phyloP scores from a whole-genome alignment of 2,888 invertebrate genomes.

The Drosophila barbarae region DNA sequence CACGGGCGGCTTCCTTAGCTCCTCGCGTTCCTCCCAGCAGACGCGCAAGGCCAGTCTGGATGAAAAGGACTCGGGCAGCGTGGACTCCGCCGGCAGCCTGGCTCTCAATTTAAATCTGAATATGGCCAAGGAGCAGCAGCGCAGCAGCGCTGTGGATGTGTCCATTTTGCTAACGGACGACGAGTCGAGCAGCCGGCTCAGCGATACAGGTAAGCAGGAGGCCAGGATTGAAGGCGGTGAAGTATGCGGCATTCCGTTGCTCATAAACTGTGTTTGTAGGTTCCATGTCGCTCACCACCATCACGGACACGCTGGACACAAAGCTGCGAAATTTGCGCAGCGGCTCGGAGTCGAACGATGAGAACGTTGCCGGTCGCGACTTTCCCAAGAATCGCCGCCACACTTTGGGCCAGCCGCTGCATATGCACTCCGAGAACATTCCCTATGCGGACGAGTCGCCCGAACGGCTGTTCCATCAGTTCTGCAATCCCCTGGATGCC shows the following conservation, averaged over 20 bases:
- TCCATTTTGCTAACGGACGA: constrained; percentile 78
- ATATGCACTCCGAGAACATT: constrained; percentile 82
- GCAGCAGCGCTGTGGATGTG: constrained; percentile 75
- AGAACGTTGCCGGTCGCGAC: constrained; percentile 79
- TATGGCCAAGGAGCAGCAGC: constrained; percentile 63
- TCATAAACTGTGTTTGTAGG: constrained; percentile 80
- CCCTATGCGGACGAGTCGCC: constrained; percentile 87
- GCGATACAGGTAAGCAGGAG: constrained; percentile 77
- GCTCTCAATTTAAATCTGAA: constrained; percentile 20
- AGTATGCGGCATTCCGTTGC: neutral
- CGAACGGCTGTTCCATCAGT: constrained; percentile 79
- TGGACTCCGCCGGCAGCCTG: constrained; percentile 60
- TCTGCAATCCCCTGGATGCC: constrained; percentile 65
- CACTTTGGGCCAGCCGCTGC: constrained; percentile 77
- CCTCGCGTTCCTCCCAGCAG: constrained; percentile 46
- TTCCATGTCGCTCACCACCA: constrained; percentile 89
- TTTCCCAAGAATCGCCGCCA: constrained; percentile 76
- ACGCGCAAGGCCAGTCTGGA: constrained; percentile 75
- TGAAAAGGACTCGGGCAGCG: constrained; percentile 74
- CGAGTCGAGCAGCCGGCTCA: constrained; percentile 78
- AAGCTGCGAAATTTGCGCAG: constrained; percentile 88
- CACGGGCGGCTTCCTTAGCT: constrained; percentile 20
- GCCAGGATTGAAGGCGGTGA: constrained; percentile 38
- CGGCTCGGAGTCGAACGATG: constrained; percentile 84
- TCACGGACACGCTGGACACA: constrained; percentile 91